Evolutionary conservation across 2,113 vertebrate genomes (phyloP), one percentile per base, ranked within the genome.

Genomic region (Calidris pugnax): DNA sequence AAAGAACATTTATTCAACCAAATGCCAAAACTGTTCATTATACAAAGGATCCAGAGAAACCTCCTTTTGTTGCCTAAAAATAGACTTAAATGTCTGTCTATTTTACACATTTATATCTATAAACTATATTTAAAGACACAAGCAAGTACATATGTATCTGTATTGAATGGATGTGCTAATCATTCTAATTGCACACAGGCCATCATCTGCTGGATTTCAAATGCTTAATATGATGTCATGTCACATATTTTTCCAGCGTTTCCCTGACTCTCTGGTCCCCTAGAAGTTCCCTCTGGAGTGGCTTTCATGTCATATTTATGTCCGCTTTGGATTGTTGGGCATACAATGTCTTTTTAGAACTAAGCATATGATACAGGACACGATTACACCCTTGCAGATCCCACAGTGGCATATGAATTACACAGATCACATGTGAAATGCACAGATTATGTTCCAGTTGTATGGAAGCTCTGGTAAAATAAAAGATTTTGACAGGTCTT

Each of bases 1-100:
- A 90, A 90, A 89, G 91, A 90, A 91, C 80, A 72, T 89, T 95
- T 89, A 81, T 87, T 89, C 69, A 30, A 11, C 63, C 68, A 92
- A 81, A 72, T 85, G 83, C 86, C 93, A 94, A 41, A 93, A 89
- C 41, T 43, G 18, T 35, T 96, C 51, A 33, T 67, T 43, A 27
- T 26, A 67, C 22, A 84, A 84, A 67, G 33, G 35, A 81, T 81
- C 12, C 73, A 92, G 39, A 87, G 68, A 80, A 95, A 85, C 10
- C 32, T 89, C 67, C 21, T 51, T 83, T 76, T 68, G 77, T 48
- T 83, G 27, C n/a, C 56, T 55, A 60, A 86, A 90, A 84, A 60
- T 67, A 90, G 35, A 14, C 30, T 32, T 50, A 63, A 90, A 85
- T 32, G 15, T 45, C 76, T 80, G 37, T 60, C 16, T 76, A 7